Conservation (phyloP, 2,797 vertebrate species). For the Psittacula derbiana region DNA sequence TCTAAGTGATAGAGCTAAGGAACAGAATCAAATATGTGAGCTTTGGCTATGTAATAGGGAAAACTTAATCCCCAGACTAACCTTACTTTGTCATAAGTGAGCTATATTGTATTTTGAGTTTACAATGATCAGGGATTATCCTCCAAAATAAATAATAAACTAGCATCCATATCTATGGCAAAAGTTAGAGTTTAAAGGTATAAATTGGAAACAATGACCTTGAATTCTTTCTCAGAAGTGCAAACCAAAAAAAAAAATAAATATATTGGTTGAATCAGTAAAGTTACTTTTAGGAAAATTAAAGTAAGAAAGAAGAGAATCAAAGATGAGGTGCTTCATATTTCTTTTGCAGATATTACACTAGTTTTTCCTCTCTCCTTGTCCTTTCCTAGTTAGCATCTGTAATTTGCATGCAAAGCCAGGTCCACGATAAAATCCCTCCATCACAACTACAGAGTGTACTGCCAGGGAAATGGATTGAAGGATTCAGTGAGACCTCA, state of each 20-base stretch:
- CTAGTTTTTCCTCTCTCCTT: not conserved
- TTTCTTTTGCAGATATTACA: not conserved
- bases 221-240: not conserved
- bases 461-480: not conserved
- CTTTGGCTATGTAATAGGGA: not conserved
- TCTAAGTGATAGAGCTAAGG: not conserved
- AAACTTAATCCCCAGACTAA: slow-evolving; percentile 21
- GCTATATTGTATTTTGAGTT: not conserved
- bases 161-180: not conserved
- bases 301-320: not conserved
- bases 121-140: slow-evolving; percentile 14
- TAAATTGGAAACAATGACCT: not conserved
- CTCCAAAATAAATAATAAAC: slow-evolving; percentile 21
- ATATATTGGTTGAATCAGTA: not conserved
- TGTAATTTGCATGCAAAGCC: slow-evolving; percentile 20
- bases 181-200: not conserved
- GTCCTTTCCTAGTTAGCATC: not conserved
- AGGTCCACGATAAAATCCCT: slow-evolving; percentile 6
- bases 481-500: not conserved
- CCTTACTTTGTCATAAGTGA: not conserved
- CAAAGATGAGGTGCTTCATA: not conserved
- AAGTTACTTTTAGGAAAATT: not conserved
- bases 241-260: not conserved
- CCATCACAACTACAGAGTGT: not conserved
- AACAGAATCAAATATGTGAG: not conserved